Evolutionary conservation across 2,888 invertebrate species (phyloP), one percentile per base, ranked within the genome.

Genomic region (Geophilus truncorum): DNA sequence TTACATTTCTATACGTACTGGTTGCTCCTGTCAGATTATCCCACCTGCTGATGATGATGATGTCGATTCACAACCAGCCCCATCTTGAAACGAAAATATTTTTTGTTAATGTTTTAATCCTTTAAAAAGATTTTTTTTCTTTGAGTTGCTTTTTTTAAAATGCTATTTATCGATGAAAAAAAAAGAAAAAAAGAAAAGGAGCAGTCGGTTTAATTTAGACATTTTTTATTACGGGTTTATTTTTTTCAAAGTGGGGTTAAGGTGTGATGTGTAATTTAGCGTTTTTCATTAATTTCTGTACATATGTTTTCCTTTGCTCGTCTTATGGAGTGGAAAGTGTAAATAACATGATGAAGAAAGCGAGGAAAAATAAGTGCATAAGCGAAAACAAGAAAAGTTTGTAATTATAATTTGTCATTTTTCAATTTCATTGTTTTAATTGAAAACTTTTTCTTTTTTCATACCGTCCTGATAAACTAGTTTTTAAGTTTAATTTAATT

Each of bases 1-100:
- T 89, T 94, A 94, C 88, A 93, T 95, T 84, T 89, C 90, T 84
- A 91, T 95, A 82, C 90, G 94, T 81, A 93, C 93, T 84, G 95
- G 95, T 51, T 95, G 95, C 88, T 91, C 93, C 85, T 95, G 95
- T 88, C 92, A 93, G 86, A 90, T 94, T 82, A 89, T 89, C 85
- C 91, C 91, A 51, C 82, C 82, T 5, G 51, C n/a, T 51, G 51
- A 51, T 51, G 51, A n/a, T n/a, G n/a, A n/a, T n/a, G n/a, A n/a
- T n/a, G n/a, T n/a, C n/a, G n/a, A 51, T 6, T 51, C 51, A 18
- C 51, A 51, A 18, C 18, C n/a, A n/a, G 51, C 51, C 51, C 21
- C 51, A 51, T 51, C 51, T 51, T 51, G 51, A 51, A 51, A 51
- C 51, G n/a, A 51, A 51, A 51, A 18, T 32, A 32, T 32, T 32